Percentiles rank a stretch among this genome's conserved stretches.
phyloP scores from a whole-genome alignment of 2,888 invertebrate species.

The Morpho deidamia region DNA sequence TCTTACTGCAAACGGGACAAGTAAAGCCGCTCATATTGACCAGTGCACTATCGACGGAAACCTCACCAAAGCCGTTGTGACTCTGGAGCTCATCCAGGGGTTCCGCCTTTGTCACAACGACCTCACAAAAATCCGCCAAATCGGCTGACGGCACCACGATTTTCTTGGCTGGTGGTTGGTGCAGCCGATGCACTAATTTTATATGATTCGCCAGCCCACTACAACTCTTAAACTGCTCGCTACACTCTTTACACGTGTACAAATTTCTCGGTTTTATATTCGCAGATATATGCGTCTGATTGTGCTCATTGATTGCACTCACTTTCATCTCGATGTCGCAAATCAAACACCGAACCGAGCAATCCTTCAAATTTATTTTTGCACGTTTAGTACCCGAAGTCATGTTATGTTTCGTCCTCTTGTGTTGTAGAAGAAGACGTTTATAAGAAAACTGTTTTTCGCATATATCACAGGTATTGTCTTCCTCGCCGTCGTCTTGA shows the following conservation, averaged over 20 bases:
- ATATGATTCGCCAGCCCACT: conserved; percentile 61
- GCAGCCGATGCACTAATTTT: conserved; percentile 57
- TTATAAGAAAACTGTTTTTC: conserved; percentile 70
- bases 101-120: conserved; percentile 77
- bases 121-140: conserved; percentile 76
- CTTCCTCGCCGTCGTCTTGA: conserved; percentile 58
- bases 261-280: conserved; percentile 64
- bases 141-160: conserved; percentile 33
- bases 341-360: conserved; percentile 61
- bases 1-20: conserved; percentile 66
- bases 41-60: conserved; percentile 33
- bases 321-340: conserved; percentile 70
- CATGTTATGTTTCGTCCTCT: conserved; percentile 65
- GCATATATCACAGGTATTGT: conserved; percentile 69
- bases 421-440: conserved; percentile 59
- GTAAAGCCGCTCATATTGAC: conserved; percentile 59
- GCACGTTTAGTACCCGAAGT: conserved; percentile 62
- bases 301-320: conserved; percentile 61
- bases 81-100: conserved; percentile 69
- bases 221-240: conserved; percentile 60
- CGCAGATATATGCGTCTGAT: conserved; percentile 55
- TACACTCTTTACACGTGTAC: conserved; percentile 66
- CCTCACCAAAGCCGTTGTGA: conserved; percentile 70
- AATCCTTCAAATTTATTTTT: conserved; percentile 61
- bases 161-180: conserved; percentile 37